phyloP scores from a whole-genome alignment of 1,140 invertebrate genomes.

The Drosophila sp. region DNA sequence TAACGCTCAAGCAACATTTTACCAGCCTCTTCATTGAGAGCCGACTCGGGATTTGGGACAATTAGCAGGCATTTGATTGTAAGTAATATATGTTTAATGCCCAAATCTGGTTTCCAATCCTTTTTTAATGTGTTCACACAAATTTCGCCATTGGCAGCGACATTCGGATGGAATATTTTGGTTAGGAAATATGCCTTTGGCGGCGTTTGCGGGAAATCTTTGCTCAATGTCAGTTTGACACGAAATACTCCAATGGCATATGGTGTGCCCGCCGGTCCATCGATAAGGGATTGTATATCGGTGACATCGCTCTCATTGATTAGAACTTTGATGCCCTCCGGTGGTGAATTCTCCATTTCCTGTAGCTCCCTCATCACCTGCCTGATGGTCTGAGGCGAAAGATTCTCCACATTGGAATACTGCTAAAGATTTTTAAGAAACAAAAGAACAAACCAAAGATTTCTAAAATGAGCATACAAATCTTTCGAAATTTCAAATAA shows the following conservation, averaged over 20 bases:
- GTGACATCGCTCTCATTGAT: constrained; percentile 96
- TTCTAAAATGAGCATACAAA: constrained; percentile 1
- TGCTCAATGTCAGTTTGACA: constrained; percentile 95
- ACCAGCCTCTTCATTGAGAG: constrained; percentile 96
- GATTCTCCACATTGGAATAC: constrained; percentile 95
- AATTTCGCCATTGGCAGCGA: constrained; percentile 96
- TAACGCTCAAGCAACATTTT: constrained; percentile 95
- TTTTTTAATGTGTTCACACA: constrained; percentile 98
- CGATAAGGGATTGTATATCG: constrained; percentile 95
- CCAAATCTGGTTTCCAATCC: constrained; percentile 98
- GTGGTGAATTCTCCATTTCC: constrained; percentile 89
- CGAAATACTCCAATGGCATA: constrained; percentile 93
- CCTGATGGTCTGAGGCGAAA: constrained; percentile 95
- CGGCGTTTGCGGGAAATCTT: constrained; percentile 96
- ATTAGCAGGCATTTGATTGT: constrained; percentile 96
- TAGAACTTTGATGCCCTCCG: constrained; percentile 94
- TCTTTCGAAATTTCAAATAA: background rate
- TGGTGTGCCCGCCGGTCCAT: constrained; percentile 94
- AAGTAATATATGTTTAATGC: constrained; percentile 97
- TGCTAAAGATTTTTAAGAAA: constrained; percentile 63
- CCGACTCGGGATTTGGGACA: constrained; percentile 97
- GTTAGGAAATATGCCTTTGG: constrained; percentile 98
- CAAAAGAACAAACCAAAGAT: background rate
- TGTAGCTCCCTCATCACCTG: constrained; percentile 93
- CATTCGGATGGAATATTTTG: constrained; percentile 99